Evolutionary conservation across 2,797 vertebrate genomes (phyloP).

Genomic region (Alosa sapidissima): DNA sequence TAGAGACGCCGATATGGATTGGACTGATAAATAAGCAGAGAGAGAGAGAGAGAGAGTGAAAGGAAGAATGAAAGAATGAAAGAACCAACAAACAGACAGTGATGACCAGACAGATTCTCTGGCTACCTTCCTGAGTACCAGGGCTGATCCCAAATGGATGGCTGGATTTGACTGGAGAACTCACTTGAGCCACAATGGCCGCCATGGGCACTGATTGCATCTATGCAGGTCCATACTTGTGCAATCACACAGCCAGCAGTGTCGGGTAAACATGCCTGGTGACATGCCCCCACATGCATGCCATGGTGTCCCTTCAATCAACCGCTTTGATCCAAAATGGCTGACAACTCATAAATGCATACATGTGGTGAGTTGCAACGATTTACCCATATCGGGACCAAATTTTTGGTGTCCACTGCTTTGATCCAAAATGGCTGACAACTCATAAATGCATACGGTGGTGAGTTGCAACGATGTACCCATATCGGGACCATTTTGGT

Average conservation of each 20-base stretch:
- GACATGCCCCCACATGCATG: background rate
- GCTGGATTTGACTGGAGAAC: background rate
- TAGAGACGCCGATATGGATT: background rate
- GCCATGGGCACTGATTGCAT: background rate
- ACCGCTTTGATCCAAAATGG: background rate
- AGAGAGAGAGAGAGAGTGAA: background rate
- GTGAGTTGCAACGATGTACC: too few species aligned
- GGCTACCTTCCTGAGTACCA: background rate
- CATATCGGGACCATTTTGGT: too few species aligned
- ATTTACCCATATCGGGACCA: too few species aligned
- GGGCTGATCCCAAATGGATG: background rate
- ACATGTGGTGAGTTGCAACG: too few species aligned
- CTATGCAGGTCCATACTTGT: background rate
- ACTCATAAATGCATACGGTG: too few species aligned
- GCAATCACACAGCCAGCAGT: background rate
- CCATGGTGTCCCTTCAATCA: background rate
- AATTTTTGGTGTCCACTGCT: background rate
- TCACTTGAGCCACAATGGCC: background rate
- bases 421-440: background rate
- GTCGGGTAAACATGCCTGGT: background rate
- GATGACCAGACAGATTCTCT: background rate
- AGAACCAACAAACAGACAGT: background rate
- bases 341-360: too few species aligned
- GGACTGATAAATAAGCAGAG: background rate
- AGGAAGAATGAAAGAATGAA: background rate